Conservation (phyloP, 2,888 invertebrate species). For the Rhorus exstirpatorius region DNA sequence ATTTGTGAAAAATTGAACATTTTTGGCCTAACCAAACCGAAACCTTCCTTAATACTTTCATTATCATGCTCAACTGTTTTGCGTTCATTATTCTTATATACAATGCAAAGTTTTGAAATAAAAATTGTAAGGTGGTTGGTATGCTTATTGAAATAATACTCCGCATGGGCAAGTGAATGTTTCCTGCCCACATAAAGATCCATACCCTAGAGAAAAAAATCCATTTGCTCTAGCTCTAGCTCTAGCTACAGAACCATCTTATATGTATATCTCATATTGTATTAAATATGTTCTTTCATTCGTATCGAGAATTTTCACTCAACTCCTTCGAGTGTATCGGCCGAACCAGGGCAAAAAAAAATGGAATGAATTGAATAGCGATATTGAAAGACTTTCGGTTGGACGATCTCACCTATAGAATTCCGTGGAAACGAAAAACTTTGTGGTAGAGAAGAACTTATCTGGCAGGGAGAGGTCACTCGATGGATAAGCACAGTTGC, state of each 20-base stretch:
- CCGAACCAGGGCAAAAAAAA: conserved; percentile 7
- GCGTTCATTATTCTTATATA: too few species aligned
- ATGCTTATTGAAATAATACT: too few species aligned
- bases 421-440: conserved; percentile 62
- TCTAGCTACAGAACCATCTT: not conserved
- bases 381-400: conserved; percentile 60
- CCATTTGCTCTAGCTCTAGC: not conserved
- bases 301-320: conserved; percentile 7
- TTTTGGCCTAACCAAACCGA: too few species aligned
- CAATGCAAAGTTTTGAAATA: too few species aligned
- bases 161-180: not conserved
- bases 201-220: not conserved
- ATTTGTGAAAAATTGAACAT: too few species aligned
- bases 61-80: too few species aligned
- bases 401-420: conserved; percentile 35
- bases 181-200: not conserved
- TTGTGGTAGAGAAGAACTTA: conserved; percentile 59
- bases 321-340: conserved; percentile 14
- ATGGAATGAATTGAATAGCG: conserved; percentile 24
- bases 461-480: conserved; percentile 53
- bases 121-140: too few species aligned
- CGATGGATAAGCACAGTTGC: conserved; percentile 25
- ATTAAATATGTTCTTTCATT: conserved; percentile 6
- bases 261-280: not conserved
- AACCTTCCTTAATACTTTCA: too few species aligned